Conservation (phyloP, 2,888 invertebrate species). For the Torymus tubicola region DNA sequence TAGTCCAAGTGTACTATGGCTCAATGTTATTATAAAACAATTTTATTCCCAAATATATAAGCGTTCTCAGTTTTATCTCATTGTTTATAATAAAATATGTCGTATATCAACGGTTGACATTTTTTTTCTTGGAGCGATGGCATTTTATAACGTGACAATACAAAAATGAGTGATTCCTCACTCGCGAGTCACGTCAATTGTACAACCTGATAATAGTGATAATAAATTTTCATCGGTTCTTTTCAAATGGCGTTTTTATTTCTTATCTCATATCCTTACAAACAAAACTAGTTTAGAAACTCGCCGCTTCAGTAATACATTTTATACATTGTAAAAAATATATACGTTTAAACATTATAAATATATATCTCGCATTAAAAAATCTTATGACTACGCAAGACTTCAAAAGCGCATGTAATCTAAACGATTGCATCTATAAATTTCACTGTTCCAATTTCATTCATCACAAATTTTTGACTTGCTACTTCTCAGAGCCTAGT, state of each 20-base stretch:
- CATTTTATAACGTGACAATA: conserved; percentile 42
- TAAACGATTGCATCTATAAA: too few relatives aligned
- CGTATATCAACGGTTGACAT: background rate
- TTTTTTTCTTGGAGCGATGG: conserved; percentile 44
- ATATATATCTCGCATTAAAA: conserved; percentile 30
- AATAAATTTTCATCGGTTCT: conserved; percentile 67
- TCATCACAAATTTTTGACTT: too few relatives aligned
- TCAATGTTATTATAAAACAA: conserved; percentile 19
- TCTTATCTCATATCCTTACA: conserved; percentile 35
- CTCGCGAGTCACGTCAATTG: conserved; percentile 54
- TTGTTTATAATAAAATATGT: conserved; percentile 24
- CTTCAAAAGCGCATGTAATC: conserved; percentile 28
- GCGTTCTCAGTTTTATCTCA: conserved; percentile 27
- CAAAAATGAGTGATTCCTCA: conserved; percentile 17
- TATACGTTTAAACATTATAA: conserved; percentile 23
- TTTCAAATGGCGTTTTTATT: conserved; percentile 60
- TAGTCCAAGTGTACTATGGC: conserved; percentile 20
- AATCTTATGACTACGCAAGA: conserved; percentile 45
- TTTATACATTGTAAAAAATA: conserved; percentile 38
- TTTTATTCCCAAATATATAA: conserved; percentile 38
- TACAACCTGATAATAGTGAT: conserved; percentile 63
- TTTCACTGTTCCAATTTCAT: too few relatives aligned
- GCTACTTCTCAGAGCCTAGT: too few relatives aligned
- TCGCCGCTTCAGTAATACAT: conserved; percentile 25
- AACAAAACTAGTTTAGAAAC: conserved; percentile 44